phyloP scores from a whole-genome alignment of 2,797 vertebrate genomes.

The Leptatherina wallacei region DNA sequence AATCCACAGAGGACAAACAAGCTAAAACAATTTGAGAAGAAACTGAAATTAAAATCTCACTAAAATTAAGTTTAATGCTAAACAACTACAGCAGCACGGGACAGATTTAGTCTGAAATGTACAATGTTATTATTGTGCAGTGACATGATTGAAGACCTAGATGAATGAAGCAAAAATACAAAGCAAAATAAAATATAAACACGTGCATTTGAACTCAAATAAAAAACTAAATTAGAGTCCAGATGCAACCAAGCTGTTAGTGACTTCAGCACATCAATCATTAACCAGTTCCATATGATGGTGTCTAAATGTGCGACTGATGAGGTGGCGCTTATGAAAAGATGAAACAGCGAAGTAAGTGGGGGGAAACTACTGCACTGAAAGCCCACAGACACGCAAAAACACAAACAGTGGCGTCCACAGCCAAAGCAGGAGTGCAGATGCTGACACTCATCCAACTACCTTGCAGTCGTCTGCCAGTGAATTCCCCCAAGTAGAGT shows the following conservation, averaged over 20 bases:
- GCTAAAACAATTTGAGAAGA: not conserved
- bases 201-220: slow-evolving; percentile 47
- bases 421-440: slow-evolving; percentile 38
- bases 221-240: slow-evolving; percentile 36
- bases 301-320: slow-evolving; percentile 48
- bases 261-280: slow-evolving; percentile 18
- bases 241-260: slow-evolving; percentile 71
- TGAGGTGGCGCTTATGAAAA: slow-evolving; percentile 45
- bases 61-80: slow-evolving; percentile 1
- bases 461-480: slow-evolving; percentile 87
- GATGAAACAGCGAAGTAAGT: slow-evolving; percentile 55
- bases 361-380: slow-evolving; percentile 48
- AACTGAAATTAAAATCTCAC: not conserved
- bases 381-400: slow-evolving; percentile 59
- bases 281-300: slow-evolving; percentile 12
- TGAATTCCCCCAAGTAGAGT: slow-evolving; percentile 84
- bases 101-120: slow-evolving; percentile 5
- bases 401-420: slow-evolving; percentile 40
- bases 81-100: slow-evolving; percentile 19
- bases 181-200: slow-evolving; percentile 31
- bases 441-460: slow-evolving; percentile 73
- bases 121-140: slow-evolving; percentile 13
- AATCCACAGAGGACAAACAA: slow-evolving; percentile 25
- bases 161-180: slow-evolving; percentile 34
- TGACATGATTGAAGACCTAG: slow-evolving; percentile 18